Evolutionary conservation across 2,797 vertebrate species (phyloP).

Genomic region (Crocidura indochinensis): DNA sequence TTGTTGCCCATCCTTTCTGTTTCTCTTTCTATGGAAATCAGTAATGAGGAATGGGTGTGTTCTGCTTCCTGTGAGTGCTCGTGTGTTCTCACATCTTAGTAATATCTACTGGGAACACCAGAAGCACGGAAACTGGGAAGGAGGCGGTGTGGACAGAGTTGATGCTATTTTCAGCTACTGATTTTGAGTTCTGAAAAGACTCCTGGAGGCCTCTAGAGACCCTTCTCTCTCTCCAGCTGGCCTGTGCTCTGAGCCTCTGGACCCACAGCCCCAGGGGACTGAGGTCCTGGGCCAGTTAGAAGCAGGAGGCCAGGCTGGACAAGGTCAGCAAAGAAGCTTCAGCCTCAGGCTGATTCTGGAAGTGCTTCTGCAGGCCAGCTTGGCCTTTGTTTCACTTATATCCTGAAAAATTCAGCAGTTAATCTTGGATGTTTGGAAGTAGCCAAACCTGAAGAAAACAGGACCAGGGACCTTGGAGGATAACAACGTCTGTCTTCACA

Average conservation of each 20-base stretch:
- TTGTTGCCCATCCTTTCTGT: conserved; percentile 9
- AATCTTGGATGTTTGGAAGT: conserved; percentile 55
- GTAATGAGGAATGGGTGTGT: conserved; percentile 28
- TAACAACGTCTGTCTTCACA: conserved; percentile 40
- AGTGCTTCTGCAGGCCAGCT: conserved; percentile 31
- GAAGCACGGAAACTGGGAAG: conserved; percentile 43
- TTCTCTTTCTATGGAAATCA: conserved; percentile 54
- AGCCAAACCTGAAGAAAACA: conserved; percentile 32
- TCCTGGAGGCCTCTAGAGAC: conserved; percentile 35
- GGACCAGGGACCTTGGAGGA: neutral
- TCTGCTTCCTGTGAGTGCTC: conserved; percentile 52
- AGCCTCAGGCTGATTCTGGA: neutral
- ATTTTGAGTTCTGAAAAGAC: conserved; percentile 45
- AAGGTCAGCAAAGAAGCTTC: neutral
- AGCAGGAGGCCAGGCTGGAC: conserved; percentile 9
- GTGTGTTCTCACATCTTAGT: conserved; percentile 55
- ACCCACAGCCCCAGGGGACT: neutral
- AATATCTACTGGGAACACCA: conserved; percentile 43
- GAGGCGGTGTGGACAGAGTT: conserved; percentile 42
- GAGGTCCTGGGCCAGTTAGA: conserved; percentile 4
- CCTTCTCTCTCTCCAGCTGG: neutral
- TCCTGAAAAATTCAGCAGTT: conserved; percentile 63
- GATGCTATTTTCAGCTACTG: conserved; percentile 52
- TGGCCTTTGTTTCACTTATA: conserved; percentile 71
- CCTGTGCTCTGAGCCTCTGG: neutral